Evolutionary conservation across 2,888 invertebrate species (phyloP), one percentile per base, ranked within the genome.

Genomic region (Ennomos erosarius): DNA sequence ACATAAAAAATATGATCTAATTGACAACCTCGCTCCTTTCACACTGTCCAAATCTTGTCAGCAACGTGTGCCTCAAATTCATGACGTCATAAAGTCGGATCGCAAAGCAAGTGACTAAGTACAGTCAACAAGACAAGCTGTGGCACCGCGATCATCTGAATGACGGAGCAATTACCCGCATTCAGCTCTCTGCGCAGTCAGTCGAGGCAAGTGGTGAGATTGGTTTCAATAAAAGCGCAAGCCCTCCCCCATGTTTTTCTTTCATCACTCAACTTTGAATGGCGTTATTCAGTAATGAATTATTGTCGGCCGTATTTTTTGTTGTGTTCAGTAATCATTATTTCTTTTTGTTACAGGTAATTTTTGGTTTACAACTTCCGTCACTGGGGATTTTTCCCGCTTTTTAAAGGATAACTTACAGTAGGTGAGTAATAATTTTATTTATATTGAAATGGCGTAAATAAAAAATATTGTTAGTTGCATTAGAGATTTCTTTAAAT

Each of bases 141-240:
- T 79, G 45, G 43, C 38, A 40, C 85, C 79, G 82, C 85, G 85
- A 88, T 90, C 87, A 90, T 88, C 86, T 89, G 87, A 89, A 90
- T 89, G 91, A 88, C 86, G 87, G 81, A 84, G 90, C 90, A 90
- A 91, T 91, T 90, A 91, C 85, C 85, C 82, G 84, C 87, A 85
- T 88, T 88, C 85, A 89, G 80, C 84, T 81, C 77, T 71, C 76
- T 77, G 85, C 83, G 83, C 85, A 89, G 88, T 85, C 85, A 86
- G 85, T 76, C 83, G 84, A 79, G 84, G 82, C 89, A 89, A 90
- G 88, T 89, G 90, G 80, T 82, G 85, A 87, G 90, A 92, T 92
- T 88, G 90, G 89, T 90, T 90, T 88, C 89, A 89, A 92, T 90
- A 91, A 90, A 91, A 90, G 89, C 86, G 82, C 89, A 88, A 80